These are phyloP conservation scores for Atherinosoma microstoma DNA, from an alignment of 2,797 vertebrate genomes.

Conservation along the genomic window DNA sequence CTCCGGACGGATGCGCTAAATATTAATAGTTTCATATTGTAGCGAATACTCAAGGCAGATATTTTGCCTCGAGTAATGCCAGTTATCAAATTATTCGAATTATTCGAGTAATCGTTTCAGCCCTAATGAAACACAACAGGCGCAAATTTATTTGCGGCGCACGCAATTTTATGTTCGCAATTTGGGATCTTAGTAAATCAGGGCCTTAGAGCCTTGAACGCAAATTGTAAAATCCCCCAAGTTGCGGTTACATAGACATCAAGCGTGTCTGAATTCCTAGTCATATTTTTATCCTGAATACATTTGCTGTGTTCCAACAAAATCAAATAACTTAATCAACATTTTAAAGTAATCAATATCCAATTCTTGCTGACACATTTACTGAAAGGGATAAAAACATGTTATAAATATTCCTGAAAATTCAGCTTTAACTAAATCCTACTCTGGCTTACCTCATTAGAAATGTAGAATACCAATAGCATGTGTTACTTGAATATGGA, in stretches of 20 bases:
- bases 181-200: too few relatives aligned
- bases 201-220: too few relatives aligned
- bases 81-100: too few relatives aligned
- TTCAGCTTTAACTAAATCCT: neutral
- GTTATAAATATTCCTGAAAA: neutral
- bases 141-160: too few relatives aligned
- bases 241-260: conserved; percentile 11
- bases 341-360: conserved; percentile 9
- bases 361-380: neutral
- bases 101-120: too few relatives aligned
- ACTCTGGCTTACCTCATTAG: neutral
- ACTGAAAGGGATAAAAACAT: conserved; percentile 5
- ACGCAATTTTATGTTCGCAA: too few relatives aligned
- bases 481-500: conserved; percentile 8
- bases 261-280: neutral
- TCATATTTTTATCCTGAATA: conserved; percentile 5
- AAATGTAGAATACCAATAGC: conserved; percentile 1
- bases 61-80: too few relatives aligned
- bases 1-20: too few relatives aligned
- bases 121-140: too few relatives aligned
- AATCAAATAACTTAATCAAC: conserved; percentile 1
- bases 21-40: too few relatives aligned
- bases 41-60: too few relatives aligned
- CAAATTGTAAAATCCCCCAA: too few relatives aligned
- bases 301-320: neutral